Percentiles rank a stretch among this genome's conserved stretches.
Evolutionary conservation across 1,140 invertebrate genomes (phyloP).

Genomic region (Elymnias hypermnestra): DNA sequence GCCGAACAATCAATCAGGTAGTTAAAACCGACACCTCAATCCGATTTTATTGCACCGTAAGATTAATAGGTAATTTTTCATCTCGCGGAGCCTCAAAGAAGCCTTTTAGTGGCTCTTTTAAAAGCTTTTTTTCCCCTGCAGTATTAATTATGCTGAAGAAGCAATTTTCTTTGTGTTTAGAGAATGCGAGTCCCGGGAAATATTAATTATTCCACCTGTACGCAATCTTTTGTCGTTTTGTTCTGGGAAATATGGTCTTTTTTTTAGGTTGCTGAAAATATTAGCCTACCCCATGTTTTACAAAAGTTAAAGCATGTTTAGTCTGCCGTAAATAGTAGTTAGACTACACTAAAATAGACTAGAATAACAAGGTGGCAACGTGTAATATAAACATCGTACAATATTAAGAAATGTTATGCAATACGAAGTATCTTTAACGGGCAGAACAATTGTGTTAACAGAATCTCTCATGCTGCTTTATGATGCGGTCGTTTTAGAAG

Average conservation of each 20-base stretch:
- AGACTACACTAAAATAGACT: no score
- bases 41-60: constrained; percentile 10
- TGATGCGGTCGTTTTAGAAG: no score
- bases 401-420: no score
- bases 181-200: constrained; percentile 3
- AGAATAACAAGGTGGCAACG: no score
- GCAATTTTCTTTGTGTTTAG: constrained; percentile 19
- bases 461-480: no score
- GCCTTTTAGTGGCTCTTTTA: constrained; percentile 17
- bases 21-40: constrained; percentile 3
- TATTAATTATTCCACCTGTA: constrained; percentile 16
- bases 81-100: constrained; percentile 17
- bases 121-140: constrained; percentile 10
- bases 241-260: not conserved
- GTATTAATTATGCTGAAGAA: constrained; percentile 18
- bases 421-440: no score
- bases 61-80: constrained; percentile 12
- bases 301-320: no score
- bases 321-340: no score
- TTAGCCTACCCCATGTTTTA: not conserved
- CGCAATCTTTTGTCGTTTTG: not conserved
- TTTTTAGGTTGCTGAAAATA: not conserved
- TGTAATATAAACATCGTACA: no score
- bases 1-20: no score
- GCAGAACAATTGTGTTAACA: no score